Percentiles rank a stretch among this genome's conserved stretches.
These are phyloP conservation scores for Pachyrhynchus sulphureomaculatus DNA, from an alignment of 1,140 invertebrate species.

Conservation along the genomic window DNA sequence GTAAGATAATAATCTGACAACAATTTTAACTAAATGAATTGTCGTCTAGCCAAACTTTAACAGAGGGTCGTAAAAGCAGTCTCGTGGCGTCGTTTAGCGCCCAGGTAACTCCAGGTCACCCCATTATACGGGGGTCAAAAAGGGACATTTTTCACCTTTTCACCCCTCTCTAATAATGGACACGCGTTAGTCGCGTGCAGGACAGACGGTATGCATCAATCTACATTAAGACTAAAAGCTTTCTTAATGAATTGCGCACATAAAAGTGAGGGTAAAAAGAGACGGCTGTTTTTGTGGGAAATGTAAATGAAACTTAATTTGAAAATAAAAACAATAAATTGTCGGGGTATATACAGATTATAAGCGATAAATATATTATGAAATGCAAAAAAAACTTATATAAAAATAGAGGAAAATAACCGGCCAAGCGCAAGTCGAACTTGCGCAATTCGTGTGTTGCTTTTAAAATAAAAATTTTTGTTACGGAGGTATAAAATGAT, in stretches of 20 bases:
- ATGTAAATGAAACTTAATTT: constrained; percentile 7
- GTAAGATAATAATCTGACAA: constrained; percentile 1
- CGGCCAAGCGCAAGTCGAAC: too few relatives aligned
- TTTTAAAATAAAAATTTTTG: too few relatives aligned
- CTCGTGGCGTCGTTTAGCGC: constrained; percentile 19
- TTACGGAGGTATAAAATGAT: too few relatives aligned
- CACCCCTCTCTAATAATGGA: neutral
- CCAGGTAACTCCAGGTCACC: constrained; percentile 9
- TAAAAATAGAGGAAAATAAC: too few relatives aligned
- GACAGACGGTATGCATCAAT: constrained; percentile 45
- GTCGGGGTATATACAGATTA: neutral
- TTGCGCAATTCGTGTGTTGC: too few relatives aligned
- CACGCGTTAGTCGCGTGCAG: constrained; percentile 40
- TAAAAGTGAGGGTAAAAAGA: constrained; percentile 11
- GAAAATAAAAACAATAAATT: neutral
- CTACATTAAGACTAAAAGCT: constrained; percentile 51
- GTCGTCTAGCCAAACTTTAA: neutral
- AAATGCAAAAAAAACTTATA: too few relatives aligned
- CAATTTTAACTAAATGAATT: constrained; percentile 6
- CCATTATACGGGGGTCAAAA: neutral
- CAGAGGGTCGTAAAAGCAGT: neutral
- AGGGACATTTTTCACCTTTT: constrained; percentile 8
- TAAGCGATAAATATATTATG: too few relatives aligned
- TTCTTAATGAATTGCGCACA: constrained; percentile 47
- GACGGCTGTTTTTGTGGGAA: constrained; percentile 2